These are phyloP conservation scores for Automeris io DNA, from an alignment of 2,888 invertebrate genomes.

Conservation along the genomic window DNA sequence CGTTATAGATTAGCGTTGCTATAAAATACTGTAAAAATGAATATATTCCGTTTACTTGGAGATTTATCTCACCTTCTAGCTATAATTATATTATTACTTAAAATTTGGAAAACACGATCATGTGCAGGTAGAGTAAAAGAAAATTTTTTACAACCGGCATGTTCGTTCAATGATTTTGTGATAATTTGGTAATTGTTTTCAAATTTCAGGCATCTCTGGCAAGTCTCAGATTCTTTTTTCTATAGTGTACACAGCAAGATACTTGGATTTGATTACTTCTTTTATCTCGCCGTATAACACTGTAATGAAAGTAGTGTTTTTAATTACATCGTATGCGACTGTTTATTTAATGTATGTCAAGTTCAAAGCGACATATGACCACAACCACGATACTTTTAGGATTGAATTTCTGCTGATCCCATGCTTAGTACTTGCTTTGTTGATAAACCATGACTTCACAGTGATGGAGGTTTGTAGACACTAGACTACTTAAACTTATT, in stretches of 20 bases:
- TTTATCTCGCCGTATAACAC: slow-evolving; percentile 98
- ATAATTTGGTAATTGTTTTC: slow-evolving; percentile 17
- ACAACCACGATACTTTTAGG: slow-evolving; percentile 98
- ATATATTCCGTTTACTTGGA: slow-evolving; percentile 97
- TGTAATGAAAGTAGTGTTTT: slow-evolving; percentile 95
- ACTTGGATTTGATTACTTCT: slow-evolving; percentile 95
- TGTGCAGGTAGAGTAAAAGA: slow-evolving; percentile 89
- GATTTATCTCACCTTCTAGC: slow-evolving; percentile 98
- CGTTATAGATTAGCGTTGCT: slow-evolving; percentile 34
- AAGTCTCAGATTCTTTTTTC: slow-evolving; percentile 98
- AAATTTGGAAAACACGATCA: slow-evolving; percentile 99
- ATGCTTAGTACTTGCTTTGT: slow-evolving; percentile 87
- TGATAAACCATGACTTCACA: slow-evolving; percentile 97
- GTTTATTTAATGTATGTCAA: slow-evolving; percentile 97
- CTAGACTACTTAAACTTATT: slow-evolving; percentile 2
- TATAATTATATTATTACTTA: slow-evolving; percentile 94
- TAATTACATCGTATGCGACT: slow-evolving; percentile 91
- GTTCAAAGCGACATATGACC: slow-evolving; percentile 98
- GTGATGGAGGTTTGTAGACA: slow-evolving; percentile 87
- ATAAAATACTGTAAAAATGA: slow-evolving; percentile 81
- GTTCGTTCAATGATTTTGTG: slow-evolving; percentile 19
- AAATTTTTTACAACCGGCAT: slow-evolving; percentile 35
- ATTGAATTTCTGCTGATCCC: slow-evolving; percentile 96
- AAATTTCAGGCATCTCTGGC: slow-evolving; percentile 91
- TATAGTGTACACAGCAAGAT: slow-evolving; percentile 93